Conservation (phyloP, 2,113 vertebrate genomes). For the Microtus pennsylvanicus region DNA sequence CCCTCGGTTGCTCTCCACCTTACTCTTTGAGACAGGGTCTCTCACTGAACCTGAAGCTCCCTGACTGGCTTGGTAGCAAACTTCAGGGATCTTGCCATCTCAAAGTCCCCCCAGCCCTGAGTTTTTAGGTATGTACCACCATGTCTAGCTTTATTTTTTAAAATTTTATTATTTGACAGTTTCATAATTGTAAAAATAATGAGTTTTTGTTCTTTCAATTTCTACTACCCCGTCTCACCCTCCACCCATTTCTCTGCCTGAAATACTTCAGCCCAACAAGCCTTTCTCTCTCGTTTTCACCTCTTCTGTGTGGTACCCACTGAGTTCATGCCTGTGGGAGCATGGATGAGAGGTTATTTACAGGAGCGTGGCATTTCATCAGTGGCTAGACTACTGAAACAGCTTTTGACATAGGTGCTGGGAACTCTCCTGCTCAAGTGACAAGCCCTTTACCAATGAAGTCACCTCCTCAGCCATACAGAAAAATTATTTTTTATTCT, state of each 20-base stretch:
- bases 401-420: background rate
- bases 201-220: background rate
- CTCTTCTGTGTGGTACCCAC: background rate
- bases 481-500: background rate
- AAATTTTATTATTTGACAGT: background rate
- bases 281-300: background rate
- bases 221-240: background rate
- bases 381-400: too few species aligned
- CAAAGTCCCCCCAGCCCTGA: background rate
- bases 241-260: background rate
- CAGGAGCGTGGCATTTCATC: too few species aligned
- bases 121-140: background rate
- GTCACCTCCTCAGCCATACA: background rate
- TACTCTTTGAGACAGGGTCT: background rate
- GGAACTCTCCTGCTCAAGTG: background rate
- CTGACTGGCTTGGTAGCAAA: background rate
- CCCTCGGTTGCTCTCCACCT: background rate
- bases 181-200: background rate
- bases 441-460: background rate
- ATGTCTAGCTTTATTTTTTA: background rate
- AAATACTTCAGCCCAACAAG: too few species aligned
- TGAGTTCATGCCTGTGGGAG: too few species aligned
- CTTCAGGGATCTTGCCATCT: background rate
- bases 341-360: too few species aligned
- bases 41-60: background rate